Evolutionary conservation across 1,140 invertebrate genomes (phyloP).

Genomic region (Drosophila bifasciata): DNA sequence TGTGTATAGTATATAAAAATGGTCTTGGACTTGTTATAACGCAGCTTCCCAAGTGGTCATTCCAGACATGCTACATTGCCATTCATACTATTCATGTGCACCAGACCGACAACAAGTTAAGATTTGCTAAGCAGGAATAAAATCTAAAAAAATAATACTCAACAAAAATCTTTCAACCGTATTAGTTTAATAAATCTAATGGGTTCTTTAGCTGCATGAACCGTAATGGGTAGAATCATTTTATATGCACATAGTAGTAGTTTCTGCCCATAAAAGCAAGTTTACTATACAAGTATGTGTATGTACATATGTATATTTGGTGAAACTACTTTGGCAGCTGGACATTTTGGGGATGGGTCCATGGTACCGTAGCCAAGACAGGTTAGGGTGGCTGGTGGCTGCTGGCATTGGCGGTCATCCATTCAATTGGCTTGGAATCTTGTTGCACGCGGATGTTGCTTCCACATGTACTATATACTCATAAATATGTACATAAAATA

Average conservation of each 20-base stretch:
- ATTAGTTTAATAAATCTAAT: slow-evolving; percentile 42
- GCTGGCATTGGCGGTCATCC: slow-evolving; percentile 21
- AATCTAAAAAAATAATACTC: slow-evolving; percentile 16
- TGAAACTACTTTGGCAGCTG: background rate
- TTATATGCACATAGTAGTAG: no score
- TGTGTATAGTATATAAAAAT: slow-evolving; percentile 63
- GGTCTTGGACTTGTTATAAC: slow-evolving; percentile 60
- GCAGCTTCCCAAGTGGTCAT: slow-evolving; percentile 47
- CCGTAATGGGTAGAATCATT: no score
- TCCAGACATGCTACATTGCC: slow-evolving; percentile 33
- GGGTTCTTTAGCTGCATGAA: slow-evolving; percentile 15
- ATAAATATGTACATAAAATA: slow-evolving; percentile 51
- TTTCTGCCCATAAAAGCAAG: background rate
- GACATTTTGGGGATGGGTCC: slow-evolving; percentile 21
- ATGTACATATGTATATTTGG: slow-evolving; percentile 28
- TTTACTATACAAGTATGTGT: slow-evolving; percentile 22
- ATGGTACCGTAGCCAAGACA: slow-evolving; percentile 16
- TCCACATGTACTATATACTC: slow-evolving; percentile 37
- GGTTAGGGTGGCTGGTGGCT: slow-evolving; percentile 28
- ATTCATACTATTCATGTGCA: slow-evolving; percentile 44
- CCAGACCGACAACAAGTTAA: slow-evolving; percentile 19
- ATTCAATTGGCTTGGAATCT: slow-evolving; percentile 7
- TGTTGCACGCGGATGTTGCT: slow-evolving; percentile 22
- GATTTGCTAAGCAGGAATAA: slow-evolving; percentile 6
- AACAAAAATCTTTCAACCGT: slow-evolving; percentile 44